Conservation (phyloP, 2,888 invertebrate species). For the Drosophila greeni region DNA sequence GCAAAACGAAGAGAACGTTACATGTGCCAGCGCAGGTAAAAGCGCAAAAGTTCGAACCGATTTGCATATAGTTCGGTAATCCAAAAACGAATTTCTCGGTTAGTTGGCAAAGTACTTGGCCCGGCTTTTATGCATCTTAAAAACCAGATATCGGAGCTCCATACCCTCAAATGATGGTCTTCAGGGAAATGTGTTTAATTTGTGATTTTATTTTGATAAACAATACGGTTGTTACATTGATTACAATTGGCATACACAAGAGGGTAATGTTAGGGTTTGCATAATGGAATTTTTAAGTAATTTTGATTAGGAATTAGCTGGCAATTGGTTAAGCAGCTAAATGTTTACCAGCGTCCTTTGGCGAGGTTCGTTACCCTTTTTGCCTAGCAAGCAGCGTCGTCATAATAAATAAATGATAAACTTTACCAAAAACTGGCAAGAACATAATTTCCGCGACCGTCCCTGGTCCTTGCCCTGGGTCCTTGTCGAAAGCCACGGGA, state of each 20-base stretch:
- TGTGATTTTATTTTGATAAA: slow-evolving; percentile 25
- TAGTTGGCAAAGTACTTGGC: slow-evolving; percentile 36
- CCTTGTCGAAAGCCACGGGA: slow-evolving; percentile 45
- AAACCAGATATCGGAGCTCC: slow-evolving; percentile 5
- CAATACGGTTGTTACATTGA: slow-evolving; percentile 25
- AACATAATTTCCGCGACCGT: slow-evolving; percentile 55
- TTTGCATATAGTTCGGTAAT: slow-evolving; percentile 41
- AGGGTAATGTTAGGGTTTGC: slow-evolving; percentile 5
- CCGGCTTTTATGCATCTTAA: slow-evolving; percentile 20
- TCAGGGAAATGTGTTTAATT: background rate
- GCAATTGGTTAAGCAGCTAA: slow-evolving; percentile 56
- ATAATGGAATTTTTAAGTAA: slow-evolving; percentile 47
- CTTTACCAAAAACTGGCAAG: slow-evolving; percentile 50
- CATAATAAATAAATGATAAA: slow-evolving; percentile 55
- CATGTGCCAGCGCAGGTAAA: slow-evolving; percentile 39
- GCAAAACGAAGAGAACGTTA: slow-evolving; percentile 29
- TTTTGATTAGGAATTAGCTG: slow-evolving; percentile 47
- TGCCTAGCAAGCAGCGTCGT: slow-evolving; percentile 42
- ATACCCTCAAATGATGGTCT: background rate
- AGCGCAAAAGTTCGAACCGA: slow-evolving; percentile 51
- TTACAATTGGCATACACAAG: slow-evolving; percentile 44
- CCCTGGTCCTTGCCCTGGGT: background rate
- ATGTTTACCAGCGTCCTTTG: slow-evolving; percentile 28
- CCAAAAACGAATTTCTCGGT: slow-evolving; percentile 26
- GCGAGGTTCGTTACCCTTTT: slow-evolving; percentile 9